Evolutionary conservation across 2,113 vertebrate genomes (phyloP).

Genomic region (Lepidothrix coronata): DNA sequence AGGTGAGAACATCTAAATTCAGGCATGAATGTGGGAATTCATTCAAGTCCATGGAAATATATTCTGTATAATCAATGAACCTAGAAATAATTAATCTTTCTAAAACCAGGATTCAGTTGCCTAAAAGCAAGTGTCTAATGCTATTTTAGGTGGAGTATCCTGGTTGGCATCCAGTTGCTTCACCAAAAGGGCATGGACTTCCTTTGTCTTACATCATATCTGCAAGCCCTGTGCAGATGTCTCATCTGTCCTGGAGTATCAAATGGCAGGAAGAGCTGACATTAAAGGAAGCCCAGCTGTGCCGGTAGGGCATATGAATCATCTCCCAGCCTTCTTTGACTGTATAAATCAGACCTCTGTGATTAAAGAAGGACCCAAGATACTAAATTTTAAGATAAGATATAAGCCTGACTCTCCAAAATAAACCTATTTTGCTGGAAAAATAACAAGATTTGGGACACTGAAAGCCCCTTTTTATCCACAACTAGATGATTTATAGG

Average conservation of each 20-base stretch:
- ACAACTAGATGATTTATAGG: not conserved
- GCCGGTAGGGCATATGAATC: not conserved
- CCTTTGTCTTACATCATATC: not conserved
- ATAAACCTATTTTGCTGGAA: not conserved
- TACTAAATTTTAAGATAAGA: not conserved
- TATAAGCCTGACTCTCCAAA: not conserved
- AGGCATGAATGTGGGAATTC: not conserved
- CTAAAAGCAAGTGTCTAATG: not conserved
- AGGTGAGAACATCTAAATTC: not conserved
- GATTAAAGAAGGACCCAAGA: not conserved
- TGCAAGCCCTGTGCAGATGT: not conserved
- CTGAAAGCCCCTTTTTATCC: not conserved
- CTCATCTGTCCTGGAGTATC: not conserved
- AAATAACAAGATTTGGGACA: not conserved
- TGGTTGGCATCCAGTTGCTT: not conserved
- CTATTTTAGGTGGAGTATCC: slow-evolving; percentile 1
- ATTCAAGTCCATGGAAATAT: not conserved
- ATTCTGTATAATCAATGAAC: not conserved
- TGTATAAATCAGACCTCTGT: not conserved
- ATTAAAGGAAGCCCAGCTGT: not conserved
- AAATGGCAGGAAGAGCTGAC: not conserved
- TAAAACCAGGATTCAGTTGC: not conserved
- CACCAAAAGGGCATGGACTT: not conserved
- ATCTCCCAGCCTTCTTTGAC: not conserved
- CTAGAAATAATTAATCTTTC: not conserved